A percentile compares a stretch with the other conserved stretches of the same genome.
These are phyloP conservation scores for Physella acuta DNA, from an alignment of 1,140 invertebrate species.

Conservation along the genomic window DNA sequence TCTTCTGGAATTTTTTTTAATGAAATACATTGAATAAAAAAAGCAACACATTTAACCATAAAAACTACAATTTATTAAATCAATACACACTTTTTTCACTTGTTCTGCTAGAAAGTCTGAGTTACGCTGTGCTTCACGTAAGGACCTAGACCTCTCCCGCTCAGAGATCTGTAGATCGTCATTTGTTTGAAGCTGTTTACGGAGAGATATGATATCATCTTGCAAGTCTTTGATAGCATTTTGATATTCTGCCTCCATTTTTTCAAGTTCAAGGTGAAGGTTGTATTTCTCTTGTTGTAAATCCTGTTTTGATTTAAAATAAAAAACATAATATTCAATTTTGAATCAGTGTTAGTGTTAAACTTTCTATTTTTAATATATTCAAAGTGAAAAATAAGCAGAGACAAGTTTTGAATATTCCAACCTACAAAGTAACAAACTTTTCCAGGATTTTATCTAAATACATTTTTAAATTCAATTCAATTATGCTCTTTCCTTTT, in stretches of 20 bases:
- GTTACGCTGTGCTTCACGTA: constrained; percentile 18
- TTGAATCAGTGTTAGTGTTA: too few species aligned
- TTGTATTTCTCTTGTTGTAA: constrained; percentile 24
- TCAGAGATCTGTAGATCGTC: constrained; percentile 5
- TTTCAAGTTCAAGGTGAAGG: constrained; percentile 23
- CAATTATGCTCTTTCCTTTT: too few species aligned
- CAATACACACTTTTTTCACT: constrained; percentile 12
- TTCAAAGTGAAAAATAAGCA: not conserved
- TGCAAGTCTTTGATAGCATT: constrained; percentile 26
- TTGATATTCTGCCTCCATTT: constrained; percentile 19
- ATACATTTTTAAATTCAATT: too few species aligned
- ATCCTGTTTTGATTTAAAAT: not conserved
- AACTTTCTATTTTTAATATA: constrained; percentile 1
- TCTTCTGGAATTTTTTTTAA: too few species aligned
- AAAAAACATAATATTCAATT: too few species aligned
- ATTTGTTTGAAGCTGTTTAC: constrained; percentile 4
- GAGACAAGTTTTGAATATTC: not conserved
- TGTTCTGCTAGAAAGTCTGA: constrained; percentile 14
- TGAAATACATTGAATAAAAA: too few species aligned
- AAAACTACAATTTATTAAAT: too few species aligned
- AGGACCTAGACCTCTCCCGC: constrained; percentile 10
- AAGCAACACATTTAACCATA: too few species aligned
- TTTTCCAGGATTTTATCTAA: too few species aligned
- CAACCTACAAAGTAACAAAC: too few species aligned
- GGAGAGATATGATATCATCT: constrained; percentile 16